phyloP scores from a whole-genome alignment of 2,888 invertebrate genomes.

The Barypeithes pellucidus region DNA sequence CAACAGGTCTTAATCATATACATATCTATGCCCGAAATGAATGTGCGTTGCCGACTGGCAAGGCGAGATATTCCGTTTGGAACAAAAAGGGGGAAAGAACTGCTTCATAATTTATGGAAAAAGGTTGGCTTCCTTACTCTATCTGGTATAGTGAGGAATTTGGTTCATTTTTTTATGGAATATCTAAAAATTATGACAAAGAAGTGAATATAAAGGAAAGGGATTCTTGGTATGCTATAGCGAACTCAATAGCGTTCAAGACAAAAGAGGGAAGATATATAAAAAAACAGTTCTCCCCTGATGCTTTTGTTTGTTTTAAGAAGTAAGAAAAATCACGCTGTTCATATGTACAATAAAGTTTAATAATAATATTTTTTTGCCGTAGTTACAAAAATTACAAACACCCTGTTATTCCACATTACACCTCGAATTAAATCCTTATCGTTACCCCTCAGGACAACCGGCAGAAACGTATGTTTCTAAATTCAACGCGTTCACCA shows the following conservation, averaged over 20 bases:
- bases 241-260: too few species aligned
- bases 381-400: background rate
- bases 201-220: background rate
- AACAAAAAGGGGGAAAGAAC: constrained; percentile 34
- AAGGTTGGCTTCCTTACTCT: constrained; percentile 21
- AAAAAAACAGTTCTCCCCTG: too few species aligned
- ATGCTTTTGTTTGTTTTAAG: too few species aligned
- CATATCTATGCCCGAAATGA: constrained; percentile 8
- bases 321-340: too few species aligned
- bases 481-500: constrained; percentile 1
- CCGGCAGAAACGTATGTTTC: background rate
- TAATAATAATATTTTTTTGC: too few species aligned
- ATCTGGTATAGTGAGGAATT: background rate
- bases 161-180: background rate
- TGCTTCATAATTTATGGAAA: constrained; percentile 38
- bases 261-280: too few species aligned
- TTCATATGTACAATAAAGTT: too few species aligned
- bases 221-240: too few species aligned
- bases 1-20: constrained; percentile 18
- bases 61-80: constrained; percentile 30
- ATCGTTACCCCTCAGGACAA: background rate
- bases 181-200: background rate
- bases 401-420: background rate
- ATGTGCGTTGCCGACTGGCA: constrained; percentile 3
- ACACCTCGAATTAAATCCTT: background rate